Conservation (phyloP, 2,888 invertebrate species). For the Dolomedes plantarius region DNA sequence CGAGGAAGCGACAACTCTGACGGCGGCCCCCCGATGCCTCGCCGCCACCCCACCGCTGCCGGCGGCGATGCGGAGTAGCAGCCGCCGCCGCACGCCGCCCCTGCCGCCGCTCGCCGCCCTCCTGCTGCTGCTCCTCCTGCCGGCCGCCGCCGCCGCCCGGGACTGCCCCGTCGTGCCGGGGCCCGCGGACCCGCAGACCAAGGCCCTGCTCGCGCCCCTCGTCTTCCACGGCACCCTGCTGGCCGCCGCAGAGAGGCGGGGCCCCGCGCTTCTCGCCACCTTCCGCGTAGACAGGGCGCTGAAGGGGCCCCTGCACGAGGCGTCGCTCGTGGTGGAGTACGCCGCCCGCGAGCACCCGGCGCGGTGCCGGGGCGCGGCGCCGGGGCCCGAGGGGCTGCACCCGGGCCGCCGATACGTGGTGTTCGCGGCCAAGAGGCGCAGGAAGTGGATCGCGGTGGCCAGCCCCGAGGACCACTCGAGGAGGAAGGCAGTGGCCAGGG, state of each 20-base stretch:
- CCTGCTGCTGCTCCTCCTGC: neutral
- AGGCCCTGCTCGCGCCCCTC: slow-evolving; percentile 47
- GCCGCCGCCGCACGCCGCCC: slow-evolving; percentile 21
- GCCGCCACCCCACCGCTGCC: slow-evolving; percentile 48
- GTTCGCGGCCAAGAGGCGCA: slow-evolving; percentile 50
- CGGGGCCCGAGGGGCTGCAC: neutral
- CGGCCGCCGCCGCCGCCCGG: slow-evolving; percentile 16
- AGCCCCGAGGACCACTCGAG: slow-evolving; percentile 53
- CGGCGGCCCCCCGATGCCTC: slow-evolving; percentile 37
- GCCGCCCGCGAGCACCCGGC: slow-evolving; percentile 17
- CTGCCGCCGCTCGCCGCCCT: slow-evolving; percentile 21
- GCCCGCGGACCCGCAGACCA: slow-evolving; percentile 40
- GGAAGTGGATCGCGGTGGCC: slow-evolving; percentile 55
- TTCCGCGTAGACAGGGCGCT: slow-evolving; percentile 36
- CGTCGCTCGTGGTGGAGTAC: slow-evolving; percentile 32
- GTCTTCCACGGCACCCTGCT: slow-evolving; percentile 52
- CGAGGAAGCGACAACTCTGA: no score
- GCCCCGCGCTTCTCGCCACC: slow-evolving; percentile 37
- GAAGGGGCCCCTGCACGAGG: slow-evolving; percentile 19
- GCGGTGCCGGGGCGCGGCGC: slow-evolving; percentile 37
- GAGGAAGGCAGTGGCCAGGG: slow-evolving; percentile 42
- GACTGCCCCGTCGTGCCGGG: slow-evolving; percentile 22
- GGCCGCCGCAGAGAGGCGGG: slow-evolving; percentile 19
- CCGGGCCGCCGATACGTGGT: slow-evolving; percentile 41
- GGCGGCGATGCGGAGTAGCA: slow-evolving; percentile 45